Base-by-base conservation (phyloP, 1,140 invertebrate genomes). In the Papilio glaucus region DNA sequence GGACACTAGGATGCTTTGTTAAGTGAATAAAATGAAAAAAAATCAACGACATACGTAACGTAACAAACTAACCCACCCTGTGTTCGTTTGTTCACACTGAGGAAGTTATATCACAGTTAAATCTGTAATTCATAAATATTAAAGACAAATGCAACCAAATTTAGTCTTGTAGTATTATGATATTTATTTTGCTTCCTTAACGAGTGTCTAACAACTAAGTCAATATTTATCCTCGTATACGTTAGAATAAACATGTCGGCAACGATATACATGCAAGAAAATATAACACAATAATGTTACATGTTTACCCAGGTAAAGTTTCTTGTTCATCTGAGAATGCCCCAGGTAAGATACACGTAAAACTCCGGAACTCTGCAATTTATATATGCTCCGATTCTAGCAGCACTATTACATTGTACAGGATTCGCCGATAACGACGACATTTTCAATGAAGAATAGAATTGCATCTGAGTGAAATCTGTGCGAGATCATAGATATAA, bases 241-340 rank as follows among this genome's bases (percentile, higher is more conserved):
- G 67, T 26, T 72, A 77, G 71, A 80, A 73, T 78, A 82, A 81
- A 82, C 76, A 83, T 70, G 42, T 18, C 70, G 62, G 73, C 24
- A 81, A 82, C 74, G 75, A 83, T 77, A 77, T 77, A 74, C 70
- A 75, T 77, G 80, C 76, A 80, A 72, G 70, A 79, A 88, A 85
- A 83, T 81, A 81, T 80, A 79, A 79, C 77, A 72, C 72, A 78
- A 80, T 78, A 77, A 82, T 45, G 75, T 80, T 82, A 84, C 76
- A 78, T 83, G 80, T 86, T 85, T 86, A 83, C 79, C 69, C 49
- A 69, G 62, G 57, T 72, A 81, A 85, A 82, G 75, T 83, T 84
- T 79, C 53, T 70, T 79, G 75, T 76, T 77, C 71, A 77, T 81
- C 79, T 77, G 69, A 75, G 76, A 80, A 80, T 57, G 76, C 42